Evolutionary conservation across 2,113 vertebrate species (phyloP).

Genomic region (Pelecanoides urinatrix): DNA sequence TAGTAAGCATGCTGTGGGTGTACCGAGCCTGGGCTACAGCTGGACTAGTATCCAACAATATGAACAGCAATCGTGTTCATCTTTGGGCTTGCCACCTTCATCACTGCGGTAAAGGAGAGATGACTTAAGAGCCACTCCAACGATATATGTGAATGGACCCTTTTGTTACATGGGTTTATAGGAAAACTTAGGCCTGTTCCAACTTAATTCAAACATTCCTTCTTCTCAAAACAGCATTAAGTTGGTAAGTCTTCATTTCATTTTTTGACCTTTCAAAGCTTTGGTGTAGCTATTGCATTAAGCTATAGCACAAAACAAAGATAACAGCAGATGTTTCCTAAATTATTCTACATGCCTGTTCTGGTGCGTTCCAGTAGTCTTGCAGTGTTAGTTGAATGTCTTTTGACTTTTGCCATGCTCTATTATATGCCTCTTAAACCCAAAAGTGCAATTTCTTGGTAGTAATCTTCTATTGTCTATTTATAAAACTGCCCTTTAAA

Average conservation of each 20-base stretch:
- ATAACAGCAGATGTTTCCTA: background rate
- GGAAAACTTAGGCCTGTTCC: background rate
- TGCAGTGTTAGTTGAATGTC: background rate
- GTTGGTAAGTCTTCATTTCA: background rate
- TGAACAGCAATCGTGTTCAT: background rate
- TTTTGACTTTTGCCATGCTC: background rate
- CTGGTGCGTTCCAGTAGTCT: background rate
- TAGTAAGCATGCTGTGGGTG: background rate
- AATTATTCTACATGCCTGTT: background rate
- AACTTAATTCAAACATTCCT: background rate
- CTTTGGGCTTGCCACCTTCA: background rate
- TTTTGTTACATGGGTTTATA: background rate
- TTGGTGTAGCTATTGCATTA: background rate
- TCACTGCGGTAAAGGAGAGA: background rate
- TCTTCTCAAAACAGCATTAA: background rate
- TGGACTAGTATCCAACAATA: background rate
- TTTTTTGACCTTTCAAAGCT: background rate
- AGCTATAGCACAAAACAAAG: background rate
- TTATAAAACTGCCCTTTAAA: constrained; percentile 17
- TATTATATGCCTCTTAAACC: background rate
- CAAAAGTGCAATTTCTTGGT: background rate
- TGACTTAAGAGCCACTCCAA: background rate
- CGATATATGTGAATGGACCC: fast-evolving
- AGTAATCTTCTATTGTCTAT: background rate
- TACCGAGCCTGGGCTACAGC: background rate